Evolutionary conservation across 2,888 invertebrate genomes (phyloP), one percentile per base, ranked within the genome.

Genomic region (Limnephilus marmoratus): DNA sequence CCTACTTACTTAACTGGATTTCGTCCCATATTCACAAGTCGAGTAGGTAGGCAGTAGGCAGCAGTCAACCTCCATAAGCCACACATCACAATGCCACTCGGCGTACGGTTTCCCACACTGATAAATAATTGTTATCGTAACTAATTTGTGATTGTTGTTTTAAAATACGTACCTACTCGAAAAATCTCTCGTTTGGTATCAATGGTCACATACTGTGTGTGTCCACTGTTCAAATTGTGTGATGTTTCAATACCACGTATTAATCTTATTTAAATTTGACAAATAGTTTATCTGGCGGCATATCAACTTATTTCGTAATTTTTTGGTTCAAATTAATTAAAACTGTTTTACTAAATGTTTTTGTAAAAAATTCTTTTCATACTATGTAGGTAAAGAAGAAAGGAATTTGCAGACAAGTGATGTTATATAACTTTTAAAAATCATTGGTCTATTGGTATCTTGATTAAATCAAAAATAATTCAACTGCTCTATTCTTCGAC

Each of bases 101-200:
- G 37, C 88, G 31, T 45, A 18, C 49, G 90, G 90, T 90, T 90
- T 90, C 90, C 90, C 90, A 90, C 90, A 90, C 82, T 90, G 90
- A 90, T 90, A 90, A 90, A 31, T 90, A n/a, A 34, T 45, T 83
- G 81, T 90, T 90, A 90, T 90, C 90, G 82, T 29, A 31, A 90
- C 29, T 45, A 90, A 37, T 90, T 49, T 82, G 90, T 90, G 90
- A 90, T 90, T 90, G 53, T 81, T 81, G 45, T 90, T 83, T 82
- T 89, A 49, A 89, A 80, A 89, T 41, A 83, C 83, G 45, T 12
- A 87, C 87, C 53, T 85, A 85, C 24, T 31, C 37, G 24, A 24
- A 85, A 85, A 85, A 37, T 41, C 85, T 85, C 85, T 85, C 85
- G 41, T 85, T 41, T 85, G 41, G 37, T 85, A 83, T 83, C 83